Conservation (phyloP, 2,113 vertebrate genomes). For the Antechinus stuartii region DNA sequence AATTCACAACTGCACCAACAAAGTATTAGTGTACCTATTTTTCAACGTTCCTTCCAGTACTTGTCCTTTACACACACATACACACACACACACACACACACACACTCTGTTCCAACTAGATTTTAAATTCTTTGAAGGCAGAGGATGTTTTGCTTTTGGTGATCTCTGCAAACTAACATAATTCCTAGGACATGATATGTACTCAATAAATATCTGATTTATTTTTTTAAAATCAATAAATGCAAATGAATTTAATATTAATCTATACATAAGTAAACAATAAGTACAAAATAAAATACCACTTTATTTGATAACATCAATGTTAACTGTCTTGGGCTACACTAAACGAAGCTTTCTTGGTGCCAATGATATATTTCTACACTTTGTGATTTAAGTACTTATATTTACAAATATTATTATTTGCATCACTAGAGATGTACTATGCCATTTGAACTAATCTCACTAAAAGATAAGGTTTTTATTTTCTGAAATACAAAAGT, state of each 20-base stretch:
- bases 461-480: neutral
- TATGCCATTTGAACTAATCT: neutral
- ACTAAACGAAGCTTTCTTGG: neutral
- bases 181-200: neutral
- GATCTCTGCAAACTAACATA: neutral
- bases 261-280: neutral
- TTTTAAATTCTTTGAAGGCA: neutral
- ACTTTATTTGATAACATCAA: neutral
- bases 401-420: neutral
- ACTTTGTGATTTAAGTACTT: neutral
- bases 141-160: neutral
- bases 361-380: neutral
- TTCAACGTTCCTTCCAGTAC: neutral
- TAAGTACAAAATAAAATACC: neutral
- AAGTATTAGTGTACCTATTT: neutral
- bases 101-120: neutral
- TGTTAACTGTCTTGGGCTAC: neutral
- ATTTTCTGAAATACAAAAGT: neutral
- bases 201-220: neutral
- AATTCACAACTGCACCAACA: neutral
- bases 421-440: neutral
- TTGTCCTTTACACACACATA: neutral
- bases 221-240: neutral
- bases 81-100: neutral
- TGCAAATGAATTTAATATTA: neutral